Evolutionary conservation across 2,113 vertebrate species (phyloP), one percentile per base, ranked within the genome.

Genomic region (Nothobranchius kuhntae): DNA sequence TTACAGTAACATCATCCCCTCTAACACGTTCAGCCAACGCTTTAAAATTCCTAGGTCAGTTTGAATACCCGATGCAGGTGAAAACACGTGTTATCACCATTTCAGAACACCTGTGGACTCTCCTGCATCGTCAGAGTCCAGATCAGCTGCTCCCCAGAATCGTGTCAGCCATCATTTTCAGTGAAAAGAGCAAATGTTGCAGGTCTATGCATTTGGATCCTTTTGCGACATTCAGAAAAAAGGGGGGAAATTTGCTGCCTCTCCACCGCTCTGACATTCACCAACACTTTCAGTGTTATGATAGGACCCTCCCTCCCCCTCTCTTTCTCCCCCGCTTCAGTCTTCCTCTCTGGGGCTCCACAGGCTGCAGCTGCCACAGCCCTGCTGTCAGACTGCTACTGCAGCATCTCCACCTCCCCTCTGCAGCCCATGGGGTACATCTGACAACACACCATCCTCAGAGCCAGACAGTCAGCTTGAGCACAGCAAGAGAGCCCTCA

Each of bases 401-500:
- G 51, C 77, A 62, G 82, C 75, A 45, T 78, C 73, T 78, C 77
- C 40, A 61, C 15, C 72, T 77, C 71, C 61, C 53, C 53, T 71
- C 45, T 71, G 75, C 48, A 78, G 68, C 86, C 87, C 84, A 86
- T 75, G 75, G 83, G 86, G 81, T 84, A 83, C 71, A 81, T 70
- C 78, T 77, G 82, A 84, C 81, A 90, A 70, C 85, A 80, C 81
- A 78, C 66, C 72, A 77, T 83, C 80, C 81, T 88, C 66, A 36
- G 75, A 82, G 76, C 76, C 86, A 88, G 77, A 79, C 77, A 90
- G 82, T 76, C 68, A 77, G 75, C 75, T 78, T 75, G 15, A 76
- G 65, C 82, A 59, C 73, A 77, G 75, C 71, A 46, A 77, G 69
- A 89, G 68, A 87, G 90, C 89, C 89, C 82, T 91, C 89, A 88